phyloP scores from a whole-genome alignment of 2,888 invertebrate species.

The Kuschelorhynchus macadamiae region DNA sequence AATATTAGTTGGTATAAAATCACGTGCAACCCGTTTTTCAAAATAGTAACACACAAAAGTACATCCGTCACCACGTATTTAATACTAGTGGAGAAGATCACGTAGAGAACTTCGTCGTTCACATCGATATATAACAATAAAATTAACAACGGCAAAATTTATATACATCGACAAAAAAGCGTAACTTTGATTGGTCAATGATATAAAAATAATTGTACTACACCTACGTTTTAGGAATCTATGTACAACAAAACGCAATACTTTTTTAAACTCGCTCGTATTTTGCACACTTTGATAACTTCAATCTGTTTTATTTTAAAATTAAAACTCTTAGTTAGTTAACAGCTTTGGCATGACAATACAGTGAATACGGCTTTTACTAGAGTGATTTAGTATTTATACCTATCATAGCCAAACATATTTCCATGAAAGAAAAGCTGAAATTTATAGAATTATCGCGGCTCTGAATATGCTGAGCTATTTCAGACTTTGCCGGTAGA shows the following conservation, averaged over 20 bases:
- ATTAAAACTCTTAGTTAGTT: no score
- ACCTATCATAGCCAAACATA: no score
- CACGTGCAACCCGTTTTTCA: background rate
- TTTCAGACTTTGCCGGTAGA: no score
- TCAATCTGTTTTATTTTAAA: background rate
- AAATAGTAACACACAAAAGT: conserved; percentile 59
- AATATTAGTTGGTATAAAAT: conserved; percentile 15
- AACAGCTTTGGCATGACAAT: no score
- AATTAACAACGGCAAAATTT: conserved; percentile 68
- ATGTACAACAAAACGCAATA: conserved; percentile 54
- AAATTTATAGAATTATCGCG: no score
- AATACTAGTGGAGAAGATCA: conserved; percentile 66
- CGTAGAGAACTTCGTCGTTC: conserved; percentile 60
- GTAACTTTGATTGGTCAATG: conserved; percentile 70
- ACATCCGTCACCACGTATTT: conserved; percentile 68
- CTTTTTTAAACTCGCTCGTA: background rate
- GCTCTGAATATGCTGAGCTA: no score
- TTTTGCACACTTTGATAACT: conserved; percentile 32
- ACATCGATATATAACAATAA: conserved; percentile 67
- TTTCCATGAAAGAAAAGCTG: no score
- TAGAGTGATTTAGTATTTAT: no score
- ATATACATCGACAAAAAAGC: conserved; percentile 70
- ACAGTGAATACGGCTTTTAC: no score
- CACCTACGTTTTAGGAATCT: conserved; percentile 55
- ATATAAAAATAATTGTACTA: conserved; percentile 69